phyloP scores from a whole-genome alignment of 2,888 invertebrate genomes.

The Pachycephus smyrnensis region DNA sequence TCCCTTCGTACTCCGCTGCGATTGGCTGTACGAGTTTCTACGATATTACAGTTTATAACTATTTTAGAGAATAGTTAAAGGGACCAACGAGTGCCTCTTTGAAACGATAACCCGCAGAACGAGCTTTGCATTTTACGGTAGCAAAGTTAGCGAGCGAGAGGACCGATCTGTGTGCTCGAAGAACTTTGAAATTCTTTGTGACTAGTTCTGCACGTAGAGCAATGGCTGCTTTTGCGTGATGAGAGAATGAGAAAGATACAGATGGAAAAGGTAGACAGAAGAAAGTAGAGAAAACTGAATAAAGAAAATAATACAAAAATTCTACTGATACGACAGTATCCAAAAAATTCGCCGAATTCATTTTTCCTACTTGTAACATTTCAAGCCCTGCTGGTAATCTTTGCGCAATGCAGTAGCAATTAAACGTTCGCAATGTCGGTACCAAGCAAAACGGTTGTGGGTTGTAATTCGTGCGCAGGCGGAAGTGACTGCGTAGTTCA shows the following conservation, averaged over 20 bases:
- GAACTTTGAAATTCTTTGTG: not conserved
- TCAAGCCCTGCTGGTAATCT: not conserved
- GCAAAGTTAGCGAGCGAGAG: not conserved
- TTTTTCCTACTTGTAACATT: not conserved
- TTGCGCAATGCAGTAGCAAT: constrained; percentile 34
- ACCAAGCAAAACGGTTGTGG: constrained; percentile 2
- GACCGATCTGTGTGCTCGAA: not conserved
- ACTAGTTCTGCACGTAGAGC: not conserved
- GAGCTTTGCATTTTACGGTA: constrained; percentile 6
- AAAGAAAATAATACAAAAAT: not conserved
- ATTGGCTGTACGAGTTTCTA: not conserved
- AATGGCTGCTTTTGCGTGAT: not conserved
- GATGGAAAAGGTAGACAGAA: too few species aligned
- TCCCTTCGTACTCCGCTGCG: not conserved
- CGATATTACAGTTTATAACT: not conserved
- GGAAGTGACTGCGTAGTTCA: not conserved
- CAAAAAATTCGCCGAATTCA: not conserved
- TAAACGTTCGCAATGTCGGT: constrained; percentile 23
- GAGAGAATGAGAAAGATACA: not conserved
- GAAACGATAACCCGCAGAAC: not conserved
- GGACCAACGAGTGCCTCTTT: not conserved
- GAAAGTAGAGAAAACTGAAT: not conserved
- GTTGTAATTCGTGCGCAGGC: not conserved
- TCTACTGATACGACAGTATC: not conserved
- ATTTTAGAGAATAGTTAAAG: constrained; percentile 2